A percentile compares a stretch with the other conserved stretches of the same genome.
These are phyloP conservation scores for Gymnarchus niloticus DNA, from an alignment of 2,113 vertebrate genomes.

Conservation along the genomic window DNA sequence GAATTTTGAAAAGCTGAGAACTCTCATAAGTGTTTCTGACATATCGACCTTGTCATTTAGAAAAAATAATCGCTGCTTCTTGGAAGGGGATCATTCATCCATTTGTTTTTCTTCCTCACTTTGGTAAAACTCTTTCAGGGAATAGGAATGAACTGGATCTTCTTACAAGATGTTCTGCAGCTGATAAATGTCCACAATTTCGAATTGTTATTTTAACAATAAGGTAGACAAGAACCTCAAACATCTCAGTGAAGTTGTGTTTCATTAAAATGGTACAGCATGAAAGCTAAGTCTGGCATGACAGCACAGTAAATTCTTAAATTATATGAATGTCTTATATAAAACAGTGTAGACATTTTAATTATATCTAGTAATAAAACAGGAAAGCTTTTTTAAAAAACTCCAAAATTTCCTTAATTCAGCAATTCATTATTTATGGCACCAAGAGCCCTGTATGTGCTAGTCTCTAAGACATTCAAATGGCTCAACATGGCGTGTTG, in stretches of 20 bases:
- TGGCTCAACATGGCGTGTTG: neutral
- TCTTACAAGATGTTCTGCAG: constrained; percentile 8
- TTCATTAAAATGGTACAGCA: constrained; percentile 34
- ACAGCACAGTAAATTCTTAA: constrained; percentile 22
- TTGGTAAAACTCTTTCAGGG: neutral
- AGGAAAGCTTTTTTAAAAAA: constrained; percentile 12
- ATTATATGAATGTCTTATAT: constrained; percentile 23
- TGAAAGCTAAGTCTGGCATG: constrained; percentile 8
- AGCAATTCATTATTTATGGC: constrained; percentile 12
- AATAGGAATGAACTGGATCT: constrained; percentile 10
- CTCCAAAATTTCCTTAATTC: neutral
- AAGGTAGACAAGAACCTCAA: constrained; percentile 23
- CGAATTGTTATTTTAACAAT: constrained; percentile 36
- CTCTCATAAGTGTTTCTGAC: constrained; percentile 36
- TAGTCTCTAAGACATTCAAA: neutral
- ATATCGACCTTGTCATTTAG: constrained; percentile 37
- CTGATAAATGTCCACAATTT: constrained; percentile 33
- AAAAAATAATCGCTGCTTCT: constrained; percentile 33
- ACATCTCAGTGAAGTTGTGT: constrained; percentile 25
- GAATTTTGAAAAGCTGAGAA: constrained; percentile 39
- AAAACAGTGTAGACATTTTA: constrained; percentile 27
- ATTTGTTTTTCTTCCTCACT: neutral
- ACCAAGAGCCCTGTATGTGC: neutral
- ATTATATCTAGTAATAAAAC: constrained; percentile 27
- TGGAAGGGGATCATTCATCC: constrained; percentile 25